These are phyloP conservation scores for Petrophora chlorosata DNA, from an alignment of 2,888 invertebrate species.

Conservation along the genomic window DNA sequence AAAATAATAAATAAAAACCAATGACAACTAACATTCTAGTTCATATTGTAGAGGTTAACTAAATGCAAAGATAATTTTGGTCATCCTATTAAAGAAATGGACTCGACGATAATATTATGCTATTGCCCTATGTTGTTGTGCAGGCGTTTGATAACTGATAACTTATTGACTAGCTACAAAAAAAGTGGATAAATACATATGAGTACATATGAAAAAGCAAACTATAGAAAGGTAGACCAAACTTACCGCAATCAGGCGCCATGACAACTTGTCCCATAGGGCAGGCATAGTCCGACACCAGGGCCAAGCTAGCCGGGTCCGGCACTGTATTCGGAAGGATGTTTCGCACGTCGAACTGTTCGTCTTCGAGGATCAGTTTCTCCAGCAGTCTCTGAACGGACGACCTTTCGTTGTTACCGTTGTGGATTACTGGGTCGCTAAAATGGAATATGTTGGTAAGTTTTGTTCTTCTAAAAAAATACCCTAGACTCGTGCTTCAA, in stretches of 20 bases:
- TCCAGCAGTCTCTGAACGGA: constrained; percentile 93
- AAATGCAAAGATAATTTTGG: no score
- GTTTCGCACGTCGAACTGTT: constrained; percentile 96
- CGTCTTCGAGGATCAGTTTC: constrained; percentile 95
- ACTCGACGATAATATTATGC: neutral
- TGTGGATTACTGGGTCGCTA: constrained; percentile 95
- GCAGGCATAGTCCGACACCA: constrained; percentile 97
- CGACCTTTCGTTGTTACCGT: constrained; percentile 93
- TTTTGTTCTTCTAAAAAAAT: neutral
- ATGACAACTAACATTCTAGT: neutral
- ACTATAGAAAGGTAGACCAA: no score
- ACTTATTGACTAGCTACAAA: no score
- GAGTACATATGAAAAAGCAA: no score
- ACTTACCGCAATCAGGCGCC: constrained; percentile 95
- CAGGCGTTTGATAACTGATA: no score
- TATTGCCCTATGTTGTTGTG: neutral
- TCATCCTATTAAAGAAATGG: neutral
- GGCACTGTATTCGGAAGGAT: constrained; percentile 97
- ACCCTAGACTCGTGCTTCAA: no score
- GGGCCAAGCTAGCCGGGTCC: constrained; percentile 93
- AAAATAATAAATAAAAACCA: no score
- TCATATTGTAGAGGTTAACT: neutral
- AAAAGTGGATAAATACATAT: no score
- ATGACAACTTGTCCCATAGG: constrained; percentile 96
- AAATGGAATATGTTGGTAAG: constrained; percentile 40